phyloP scores from a whole-genome alignment of 2,888 invertebrate species.

The Cataglyphis albicans region DNA sequence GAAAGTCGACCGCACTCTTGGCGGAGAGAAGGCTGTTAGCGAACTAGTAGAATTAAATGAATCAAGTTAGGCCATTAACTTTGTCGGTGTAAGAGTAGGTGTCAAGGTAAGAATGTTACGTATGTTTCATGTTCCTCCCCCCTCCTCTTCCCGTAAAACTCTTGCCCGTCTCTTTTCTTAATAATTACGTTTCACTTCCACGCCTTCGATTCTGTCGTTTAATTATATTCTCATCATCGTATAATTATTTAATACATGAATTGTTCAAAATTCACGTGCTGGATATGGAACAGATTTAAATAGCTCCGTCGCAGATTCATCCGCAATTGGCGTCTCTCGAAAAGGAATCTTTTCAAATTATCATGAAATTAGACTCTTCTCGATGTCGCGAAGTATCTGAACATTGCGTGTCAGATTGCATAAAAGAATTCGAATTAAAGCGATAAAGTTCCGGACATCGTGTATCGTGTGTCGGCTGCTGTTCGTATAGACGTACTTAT shows the following conservation, averaged over 20 bases:
- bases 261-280: background rate
- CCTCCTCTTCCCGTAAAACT: background rate
- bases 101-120: conserved; percentile 68
- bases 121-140: conserved; percentile 9
- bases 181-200: conserved; percentile 29
- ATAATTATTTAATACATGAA: too few species aligned
- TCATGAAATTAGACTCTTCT: conserved; percentile 31
- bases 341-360: conserved; percentile 14
- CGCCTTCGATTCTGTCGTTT: conserved; percentile 3
- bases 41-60: conserved; percentile 75
- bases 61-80: conserved; percentile 75
- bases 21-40: conserved; percentile 65
- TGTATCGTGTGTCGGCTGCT: conserved; percentile 56
- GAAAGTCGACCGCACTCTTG: conserved; percentile 66
- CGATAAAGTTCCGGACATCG: conserved; percentile 38
- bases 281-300: conserved; percentile 6
- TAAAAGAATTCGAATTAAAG: conserved; percentile 59
- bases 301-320: background rate
- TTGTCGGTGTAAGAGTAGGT: conserved; percentile 57
- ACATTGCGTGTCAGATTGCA: conserved; percentile 58
- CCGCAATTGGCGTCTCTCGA: conserved; percentile 2
- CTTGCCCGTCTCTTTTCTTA: background rate
- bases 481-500: conserved; percentile 39
- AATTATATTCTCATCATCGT: background rate
- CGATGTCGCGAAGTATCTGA: background rate